Conservation (phyloP, 2,888 invertebrate genomes). For the Parnassius glacialis region DNA sequence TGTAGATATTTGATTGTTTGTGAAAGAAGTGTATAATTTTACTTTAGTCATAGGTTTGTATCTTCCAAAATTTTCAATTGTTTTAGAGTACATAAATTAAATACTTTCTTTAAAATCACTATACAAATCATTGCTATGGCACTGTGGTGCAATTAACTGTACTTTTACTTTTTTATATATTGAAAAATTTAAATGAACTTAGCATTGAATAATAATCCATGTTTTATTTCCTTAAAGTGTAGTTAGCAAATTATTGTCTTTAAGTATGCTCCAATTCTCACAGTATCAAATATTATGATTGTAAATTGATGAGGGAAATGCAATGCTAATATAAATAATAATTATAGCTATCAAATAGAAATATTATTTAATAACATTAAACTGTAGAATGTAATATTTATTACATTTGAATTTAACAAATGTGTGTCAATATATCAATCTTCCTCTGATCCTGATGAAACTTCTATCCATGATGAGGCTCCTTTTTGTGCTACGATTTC, state of each 20-base stretch:
- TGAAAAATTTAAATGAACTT: slow-evolving; percentile 6
- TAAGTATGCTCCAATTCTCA: slow-evolving; percentile 33
- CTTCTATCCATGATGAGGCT: slow-evolving; percentile 67
- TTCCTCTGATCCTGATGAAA: slow-evolving; percentile 72
- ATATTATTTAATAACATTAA: slow-evolving; percentile 60
- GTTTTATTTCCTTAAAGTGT: slow-evolving; percentile 40
- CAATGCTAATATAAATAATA: slow-evolving; percentile 40
- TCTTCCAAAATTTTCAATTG: slow-evolving; percentile 52
- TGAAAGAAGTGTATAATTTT: slow-evolving; percentile 41
- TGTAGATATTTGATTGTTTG: slow-evolving; percentile 54
- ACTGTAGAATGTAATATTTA: slow-evolving; percentile 59
- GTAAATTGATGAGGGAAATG: slow-evolving; percentile 56
- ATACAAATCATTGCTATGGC: slow-evolving; percentile 5
- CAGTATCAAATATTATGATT: slow-evolving; percentile 47
- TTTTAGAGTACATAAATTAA: slow-evolving; percentile 29
- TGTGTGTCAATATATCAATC: slow-evolving; percentile 43
- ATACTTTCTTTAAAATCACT: slow-evolving; percentile 8
- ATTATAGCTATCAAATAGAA: slow-evolving; percentile 53
- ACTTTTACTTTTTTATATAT: slow-evolving; percentile 8
- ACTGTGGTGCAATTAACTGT: neutral
- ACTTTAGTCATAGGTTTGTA: slow-evolving; percentile 46
- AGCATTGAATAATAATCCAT: slow-evolving; percentile 20
- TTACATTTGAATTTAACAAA: slow-evolving; percentile 65
- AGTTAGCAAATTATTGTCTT: slow-evolving; percentile 32
- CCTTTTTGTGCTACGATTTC: slow-evolving; percentile 59